Evolutionary conservation across 2,888 invertebrate genomes (phyloP).

Genomic region (Apamea epomidion): DNA sequence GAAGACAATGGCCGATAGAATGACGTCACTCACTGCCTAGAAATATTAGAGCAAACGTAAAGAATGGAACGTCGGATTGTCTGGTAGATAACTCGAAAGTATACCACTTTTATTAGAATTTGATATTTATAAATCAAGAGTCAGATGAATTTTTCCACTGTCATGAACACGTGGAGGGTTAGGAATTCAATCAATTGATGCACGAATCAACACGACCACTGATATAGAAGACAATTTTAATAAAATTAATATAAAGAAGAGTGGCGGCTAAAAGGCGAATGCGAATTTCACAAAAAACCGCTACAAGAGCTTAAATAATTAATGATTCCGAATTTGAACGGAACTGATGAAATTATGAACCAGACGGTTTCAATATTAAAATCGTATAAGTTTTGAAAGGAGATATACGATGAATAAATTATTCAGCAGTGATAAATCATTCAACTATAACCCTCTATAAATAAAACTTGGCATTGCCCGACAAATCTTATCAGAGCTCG

Average conservation of each 20-base stretch:
- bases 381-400: conserved; percentile 5
- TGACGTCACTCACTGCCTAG: conserved; percentile 48
- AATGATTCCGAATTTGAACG: background rate
- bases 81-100: background rate
- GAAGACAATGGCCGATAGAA: conserved; percentile 52
- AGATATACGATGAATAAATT: background rate
- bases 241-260: background rate
- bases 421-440: conserved; percentile 13
- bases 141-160: too few relatives aligned
- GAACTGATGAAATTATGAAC: background rate
- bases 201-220: background rate
- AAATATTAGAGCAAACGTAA: conserved; percentile 14
- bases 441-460: conserved; percentile 1
- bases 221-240: background rate
- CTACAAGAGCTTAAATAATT: background rate
- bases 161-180: background rate
- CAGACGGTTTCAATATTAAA: background rate
- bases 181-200: background rate
- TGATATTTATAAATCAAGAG: background rate
- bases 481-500: conserved; percentile 3
- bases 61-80: conserved; percentile 7
- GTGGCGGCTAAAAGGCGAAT: background rate
- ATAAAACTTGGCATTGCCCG: conserved; percentile 15
- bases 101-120: background rate
- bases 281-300: background rate